Evolutionary conservation across 2,888 invertebrate genomes (phyloP), one percentile per base, ranked within the genome.

Genomic region (Cheilosia impressa): DNA sequence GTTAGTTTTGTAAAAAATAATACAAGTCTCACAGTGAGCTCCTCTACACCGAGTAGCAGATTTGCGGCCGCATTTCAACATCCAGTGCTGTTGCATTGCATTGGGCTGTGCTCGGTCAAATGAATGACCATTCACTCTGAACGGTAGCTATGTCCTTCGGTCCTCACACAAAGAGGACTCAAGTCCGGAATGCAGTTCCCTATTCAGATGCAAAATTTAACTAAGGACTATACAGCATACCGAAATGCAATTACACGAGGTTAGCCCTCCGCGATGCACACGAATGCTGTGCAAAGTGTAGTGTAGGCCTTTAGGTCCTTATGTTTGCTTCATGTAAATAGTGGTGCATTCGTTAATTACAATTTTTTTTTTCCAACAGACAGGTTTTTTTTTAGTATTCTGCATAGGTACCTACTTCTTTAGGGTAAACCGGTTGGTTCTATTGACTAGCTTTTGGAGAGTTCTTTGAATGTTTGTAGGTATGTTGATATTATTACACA

Each of bases 311-410:
- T 50, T 50, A 55, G 45, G 66, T 41, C 66, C 65, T 72, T 77
- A 55, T 77, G 77, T 72, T 77, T 72, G 65, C 72, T 22, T 63
- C 62, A 34, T 41, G 66, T 41, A 78, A 83, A 83, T 63, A 73
- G 60, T 34, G 27, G 79, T 79, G 65, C 53, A 79, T 75, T 79
- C 84, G 75, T 84, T 84, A 84, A 84, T 84, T 84, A 79, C 78
- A 68, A 53, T 79, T 84, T 69, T 58, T 69, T 58, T 58, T 27
- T 27, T 7, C 27, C 27, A 75, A 43, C 83, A 71, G 72, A 62
- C 62, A 68, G 45, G 24, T 38, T 55, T 60, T 53, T 27, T 50
- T 57, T 17, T 27, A 1, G 15, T 34, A 34, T 43, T 17, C 4
- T 15, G n/a, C 22, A n/a, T n/a, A n/a, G n/a, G n/a, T 66, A 66